A percentile compares a stretch with the other conserved stretches of the same genome.
Evolutionary conservation across 2,888 invertebrate genomes (phyloP).

Genomic region (Calliopum simillimum): DNA sequence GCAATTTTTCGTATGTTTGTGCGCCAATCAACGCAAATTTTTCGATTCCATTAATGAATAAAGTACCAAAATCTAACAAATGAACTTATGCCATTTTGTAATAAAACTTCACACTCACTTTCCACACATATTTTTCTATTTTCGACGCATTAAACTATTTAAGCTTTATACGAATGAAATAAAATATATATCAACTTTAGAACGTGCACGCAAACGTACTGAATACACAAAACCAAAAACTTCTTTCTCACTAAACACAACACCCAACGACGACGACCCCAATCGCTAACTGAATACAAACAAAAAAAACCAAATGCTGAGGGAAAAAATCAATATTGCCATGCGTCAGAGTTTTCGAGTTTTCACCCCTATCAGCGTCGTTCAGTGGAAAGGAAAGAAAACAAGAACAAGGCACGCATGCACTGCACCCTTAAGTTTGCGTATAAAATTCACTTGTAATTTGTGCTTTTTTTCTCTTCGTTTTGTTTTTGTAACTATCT

Average conservation of each 20-base stretch:
- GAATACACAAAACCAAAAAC: constrained; percentile 42
- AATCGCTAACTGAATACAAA: constrained; percentile 54
- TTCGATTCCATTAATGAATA: too few relatives aligned
- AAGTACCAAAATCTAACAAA: too few relatives aligned
- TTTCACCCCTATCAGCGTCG: constrained; percentile 15
- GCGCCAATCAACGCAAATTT: too few relatives aligned
- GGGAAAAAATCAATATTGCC: constrained; percentile 61
- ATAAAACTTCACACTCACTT: constrained; percentile 20
- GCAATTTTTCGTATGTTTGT: too few relatives aligned
- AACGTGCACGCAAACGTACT: constrained; percentile 50
- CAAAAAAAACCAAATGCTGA: constrained; percentile 39
- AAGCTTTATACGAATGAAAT: background rate
- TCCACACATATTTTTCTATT: background rate
- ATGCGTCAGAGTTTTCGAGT: constrained; percentile 55
- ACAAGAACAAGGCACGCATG: constrained; percentile 45
- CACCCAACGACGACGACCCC: constrained; percentile 62
- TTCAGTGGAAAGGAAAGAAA: background rate
- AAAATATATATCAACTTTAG: constrained; percentile 40
- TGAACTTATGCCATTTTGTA: too few relatives aligned
- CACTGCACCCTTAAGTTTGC: constrained; percentile 50
- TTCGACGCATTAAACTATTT: constrained; percentile 22
- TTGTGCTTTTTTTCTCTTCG: constrained; percentile 18
- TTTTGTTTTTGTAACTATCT: background rate
- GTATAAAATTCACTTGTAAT: constrained; percentile 42
- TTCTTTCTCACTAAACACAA: constrained; percentile 49